These are phyloP conservation scores for Columba guinea DNA, from an alignment of 2,797 vertebrate species.

Conservation along the genomic window DNA sequence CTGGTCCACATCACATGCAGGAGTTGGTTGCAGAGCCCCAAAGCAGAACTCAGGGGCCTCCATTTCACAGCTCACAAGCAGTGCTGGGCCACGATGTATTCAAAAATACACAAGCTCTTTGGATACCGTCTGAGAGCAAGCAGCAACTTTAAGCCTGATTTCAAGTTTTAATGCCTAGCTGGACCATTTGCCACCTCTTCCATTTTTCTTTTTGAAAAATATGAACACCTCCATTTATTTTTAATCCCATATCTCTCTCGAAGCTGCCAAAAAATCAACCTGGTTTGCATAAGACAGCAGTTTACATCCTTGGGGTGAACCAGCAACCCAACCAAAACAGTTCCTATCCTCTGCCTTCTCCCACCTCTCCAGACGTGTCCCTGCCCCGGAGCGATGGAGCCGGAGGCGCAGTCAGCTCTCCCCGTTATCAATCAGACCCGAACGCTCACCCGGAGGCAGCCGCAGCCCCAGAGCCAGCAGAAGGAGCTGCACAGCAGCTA, in stretches of 20 bases:
- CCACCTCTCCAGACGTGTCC: not conserved
- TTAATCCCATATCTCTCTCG: not conserved
- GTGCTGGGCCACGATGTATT: not conserved
- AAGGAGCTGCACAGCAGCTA: not conserved
- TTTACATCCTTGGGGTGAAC: not conserved
- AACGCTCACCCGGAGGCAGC: rapidly evolving
- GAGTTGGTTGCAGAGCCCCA: not conserved
- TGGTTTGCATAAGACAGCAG: not conserved
- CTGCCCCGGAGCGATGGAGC: rapidly evolving
- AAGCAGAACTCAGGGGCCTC: not conserved
- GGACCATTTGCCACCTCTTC: not conserved
- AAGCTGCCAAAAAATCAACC: conserved; percentile 9
- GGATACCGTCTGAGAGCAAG: not conserved
- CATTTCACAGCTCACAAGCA: rapidly evolving
- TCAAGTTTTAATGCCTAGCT: conserved; percentile 12
- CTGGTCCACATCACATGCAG: rapidly evolving
- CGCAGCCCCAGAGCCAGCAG: not conserved
- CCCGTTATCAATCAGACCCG: not conserved
- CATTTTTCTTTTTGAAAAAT: conserved; percentile 28
- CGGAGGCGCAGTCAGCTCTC: not conserved
- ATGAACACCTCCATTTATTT: conserved; percentile 36
- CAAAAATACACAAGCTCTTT: not conserved
- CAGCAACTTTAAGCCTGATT: not conserved
- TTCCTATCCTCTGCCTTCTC: not conserved
- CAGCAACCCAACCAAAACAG: not conserved